phyloP scores from a whole-genome alignment of 23 tunicate genomes.

The Phallusia fumigata region DNA sequence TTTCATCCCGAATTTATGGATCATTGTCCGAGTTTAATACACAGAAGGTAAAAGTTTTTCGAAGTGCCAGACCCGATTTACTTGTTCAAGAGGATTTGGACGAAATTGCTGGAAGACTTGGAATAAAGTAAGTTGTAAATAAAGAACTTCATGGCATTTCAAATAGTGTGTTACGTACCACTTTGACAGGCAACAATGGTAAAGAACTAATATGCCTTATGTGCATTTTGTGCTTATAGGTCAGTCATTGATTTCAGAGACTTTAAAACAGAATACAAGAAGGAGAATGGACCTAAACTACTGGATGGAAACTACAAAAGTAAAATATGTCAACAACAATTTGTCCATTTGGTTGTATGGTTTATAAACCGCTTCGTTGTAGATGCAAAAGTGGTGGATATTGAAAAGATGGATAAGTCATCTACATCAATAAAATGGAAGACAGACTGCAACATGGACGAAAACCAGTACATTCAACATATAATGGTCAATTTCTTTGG shows the following conservation, averaged over 20 bases:
- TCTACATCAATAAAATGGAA: slow-evolving; percentile 4
- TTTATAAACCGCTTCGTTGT: no score
- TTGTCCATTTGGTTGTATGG: no score
- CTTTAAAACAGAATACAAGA: slow-evolving; percentile 24
- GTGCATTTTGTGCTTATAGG: no score
- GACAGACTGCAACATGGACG: not conserved
- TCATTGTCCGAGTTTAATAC: not conserved
- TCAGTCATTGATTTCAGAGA: slow-evolving; percentile 46
- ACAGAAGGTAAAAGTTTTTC: slow-evolving; percentile 11
- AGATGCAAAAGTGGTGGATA: slow-evolving; percentile 16
- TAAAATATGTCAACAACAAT: no score
- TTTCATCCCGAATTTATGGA: not conserved
- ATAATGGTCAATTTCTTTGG: slow-evolving; percentile 24
- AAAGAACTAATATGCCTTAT: not conserved
- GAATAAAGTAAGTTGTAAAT: slow-evolving; percentile 21
- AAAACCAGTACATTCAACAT: not conserved
- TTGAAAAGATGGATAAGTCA: slow-evolving; percentile 13
- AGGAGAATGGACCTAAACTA: slow-evolving; percentile 29
- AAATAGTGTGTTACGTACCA: no score
- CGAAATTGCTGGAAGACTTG: slow-evolving; percentile 11
- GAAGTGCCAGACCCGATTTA: slow-evolving; percentile 41
- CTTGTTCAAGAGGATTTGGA: slow-evolving; percentile 22
- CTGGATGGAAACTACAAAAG: slow-evolving; percentile 13
- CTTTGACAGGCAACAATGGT: no score
- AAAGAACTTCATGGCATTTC: no score